Evolutionary conservation across 1,140 invertebrate genomes (phyloP).

Genomic region (Scaptomyza graminum): DNA sequence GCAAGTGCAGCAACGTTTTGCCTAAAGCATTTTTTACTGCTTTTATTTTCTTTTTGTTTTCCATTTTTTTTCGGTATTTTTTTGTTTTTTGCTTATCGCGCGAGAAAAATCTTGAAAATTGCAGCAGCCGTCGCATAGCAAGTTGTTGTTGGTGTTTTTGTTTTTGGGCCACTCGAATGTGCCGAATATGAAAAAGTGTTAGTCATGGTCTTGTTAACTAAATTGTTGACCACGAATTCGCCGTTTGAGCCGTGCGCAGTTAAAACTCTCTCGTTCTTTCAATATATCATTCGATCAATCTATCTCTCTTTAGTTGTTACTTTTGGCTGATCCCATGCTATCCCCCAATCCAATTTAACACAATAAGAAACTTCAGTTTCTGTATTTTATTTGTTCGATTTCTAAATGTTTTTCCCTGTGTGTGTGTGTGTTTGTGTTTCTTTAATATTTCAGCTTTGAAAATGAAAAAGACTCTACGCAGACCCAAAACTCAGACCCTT

Average conservation of each 20-base stretch:
- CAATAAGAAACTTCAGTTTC: slow-evolving; percentile 49
- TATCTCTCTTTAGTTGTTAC: background rate
- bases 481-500: slow-evolving; percentile 49
- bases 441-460: too few species aligned
- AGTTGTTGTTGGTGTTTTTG: slow-evolving; percentile 29
- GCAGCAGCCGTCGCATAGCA: slow-evolving; percentile 46
- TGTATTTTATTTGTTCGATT: slow-evolving; percentile 57
- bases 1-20: background rate
- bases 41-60: slow-evolving; percentile 43
- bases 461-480: too few species aligned
- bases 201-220: slow-evolving; percentile 82
- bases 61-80: slow-evolving; percentile 10
- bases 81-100: slow-evolving; percentile 67
- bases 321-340: slow-evolving; percentile 14
- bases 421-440: slow-evolving; percentile 5
- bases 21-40: slow-evolving; percentile 32
- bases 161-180: slow-evolving; percentile 62
- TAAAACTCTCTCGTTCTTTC: background rate
- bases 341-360: slow-evolving; percentile 41
- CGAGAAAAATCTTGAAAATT: slow-evolving; percentile 77
- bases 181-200: slow-evolving; percentile 66
- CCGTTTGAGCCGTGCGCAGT: slow-evolving; percentile 24
- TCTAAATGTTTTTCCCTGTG: slow-evolving; percentile 31
- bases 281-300: background rate
- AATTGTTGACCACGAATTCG: slow-evolving; percentile 77